Evolutionary conservation across 2,888 invertebrate species (phyloP), one percentile per base, ranked within the genome.

Genomic region (Erpobdella octoculata): DNA sequence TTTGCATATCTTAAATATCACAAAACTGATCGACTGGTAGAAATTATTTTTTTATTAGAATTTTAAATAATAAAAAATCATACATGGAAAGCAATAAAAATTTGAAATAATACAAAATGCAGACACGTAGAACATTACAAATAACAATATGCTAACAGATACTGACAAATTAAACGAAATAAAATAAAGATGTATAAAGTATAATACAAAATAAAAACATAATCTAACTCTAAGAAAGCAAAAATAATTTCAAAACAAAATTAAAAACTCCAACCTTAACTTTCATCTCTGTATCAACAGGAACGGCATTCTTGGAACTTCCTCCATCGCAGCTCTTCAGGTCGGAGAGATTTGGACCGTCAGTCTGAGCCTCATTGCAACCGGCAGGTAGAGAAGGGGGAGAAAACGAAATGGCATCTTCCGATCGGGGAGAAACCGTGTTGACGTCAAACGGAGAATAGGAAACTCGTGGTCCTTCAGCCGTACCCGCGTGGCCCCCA

Each of bases 361-460:
- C 15, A 28, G 15, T 58, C n/a, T 8, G 9, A 8, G 15, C 25
- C 28, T 48, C 37, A 6, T 21, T 53, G 25, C 25, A 35, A 0
- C 9, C 36, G 25, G 37, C 59, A 15, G 70, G 36, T 18, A 64
- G 18, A 25, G 64, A 64, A 2, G 71, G 71, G 15, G 71, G 71
- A 2, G 71, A 71, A 33, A 71, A 71, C 12, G 70, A 70, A 25
- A 59, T 36, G 38, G 53, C 36, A 21, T 70, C 70, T 1, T 59
- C 61, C n/a, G 59, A 61, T 9, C 31, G 33, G 9, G 70, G 70
- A 1, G 71, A 71, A 12, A 62, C 31, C 0, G 64, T 36, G 25
- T 64, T 41, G 18, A 38, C 41, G 15, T 71, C 62, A 33, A 64
- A 64, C 35, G 48, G 41, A 8, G 66, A 62, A 31, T 31, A 62